Evolutionary conservation across 2,797 vertebrate species (phyloP), one percentile per base, ranked within the genome.

Genomic region (Falco naumanni): DNA sequence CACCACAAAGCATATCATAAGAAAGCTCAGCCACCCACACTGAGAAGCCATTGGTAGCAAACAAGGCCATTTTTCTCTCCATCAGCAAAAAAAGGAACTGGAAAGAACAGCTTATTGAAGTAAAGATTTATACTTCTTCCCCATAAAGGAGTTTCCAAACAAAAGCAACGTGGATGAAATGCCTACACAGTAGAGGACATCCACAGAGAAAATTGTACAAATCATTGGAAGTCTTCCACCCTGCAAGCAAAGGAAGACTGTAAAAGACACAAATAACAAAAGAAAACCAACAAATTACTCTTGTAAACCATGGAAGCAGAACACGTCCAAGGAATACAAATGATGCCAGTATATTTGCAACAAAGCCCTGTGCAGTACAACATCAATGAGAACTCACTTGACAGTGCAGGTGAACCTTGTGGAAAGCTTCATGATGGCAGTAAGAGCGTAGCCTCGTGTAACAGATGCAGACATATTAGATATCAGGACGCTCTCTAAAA

Each of bases 381-480:
- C 45, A 50, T 48, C 57, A 83, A 71, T 8, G 37, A 74, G 65
- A 91, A 98, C 99, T 98, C 97, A 99, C 99, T 99, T 99, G 84
- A 99, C 99, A 97, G 99, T 98, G 97, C 98, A 99, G 93, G 95
- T 98, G 98, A 99, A 99, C 90, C 99, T 99, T 64, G 99, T 99
- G 54, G 99, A 99, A 93, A 99, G 98, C 98, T 99, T 99, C 99
- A 99, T 99, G 97, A 99, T 99, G 91, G 99, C 99, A 76, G 99
- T 99, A 82, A 99, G 98, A 81, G 99, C 97, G 76, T 99, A 99
- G 97, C 99, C 99, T 79, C 99, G 98, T 66, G 99, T 99, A 93
- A 99, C 99, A 74, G 99, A 99, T 33, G 99, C 97, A 77, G 99
- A 99, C 98, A 99, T 98, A 97, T 99, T 99, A 87, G 99, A 99